phyloP scores from a whole-genome alignment of 1,140 invertebrate species.

The Anastrepha obliqua region DNA sequence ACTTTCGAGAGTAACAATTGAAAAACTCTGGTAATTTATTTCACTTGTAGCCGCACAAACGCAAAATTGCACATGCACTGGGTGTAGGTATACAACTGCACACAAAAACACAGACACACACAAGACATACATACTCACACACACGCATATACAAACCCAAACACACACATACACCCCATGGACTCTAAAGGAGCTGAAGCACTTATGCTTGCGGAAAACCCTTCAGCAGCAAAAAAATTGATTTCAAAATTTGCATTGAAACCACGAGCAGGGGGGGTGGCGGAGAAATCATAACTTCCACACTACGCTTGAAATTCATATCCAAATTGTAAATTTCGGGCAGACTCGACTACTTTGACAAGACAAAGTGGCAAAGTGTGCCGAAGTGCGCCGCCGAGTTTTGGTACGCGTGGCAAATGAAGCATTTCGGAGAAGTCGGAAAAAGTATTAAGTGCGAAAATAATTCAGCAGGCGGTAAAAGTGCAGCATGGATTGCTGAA shows the following conservation, averaged over 20 bases:
- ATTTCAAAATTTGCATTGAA: slow-evolving; percentile 48
- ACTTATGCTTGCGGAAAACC: neutral
- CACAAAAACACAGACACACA: too few species aligned
- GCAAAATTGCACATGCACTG: neutral
- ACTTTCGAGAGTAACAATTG: slow-evolving; percentile 63
- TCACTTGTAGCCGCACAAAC: slow-evolving; percentile 42
- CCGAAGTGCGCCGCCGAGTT: slow-evolving; percentile 15
- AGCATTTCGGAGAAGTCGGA: slow-evolving; percentile 26
- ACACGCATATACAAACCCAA: too few species aligned
- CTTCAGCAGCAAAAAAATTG: slow-evolving; percentile 17
- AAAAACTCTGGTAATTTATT: slow-evolving; percentile 66
- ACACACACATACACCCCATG: neutral
- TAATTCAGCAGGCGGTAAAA: slow-evolving; percentile 49
- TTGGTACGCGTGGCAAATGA: slow-evolving; percentile 44
- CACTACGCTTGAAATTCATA: slow-evolving; percentile 33
- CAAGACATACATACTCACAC: too few species aligned
- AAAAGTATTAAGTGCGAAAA: slow-evolving; percentile 51
- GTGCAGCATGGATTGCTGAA: neutral
- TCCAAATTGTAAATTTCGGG: slow-evolving; percentile 51
- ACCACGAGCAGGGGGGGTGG: neutral
- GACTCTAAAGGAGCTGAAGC: slow-evolving; percentile 1
- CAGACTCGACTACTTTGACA: slow-evolving; percentile 36
- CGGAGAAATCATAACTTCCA: neutral
- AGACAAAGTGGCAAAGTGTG: slow-evolving; percentile 45
- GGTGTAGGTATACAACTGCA: neutral